phyloP scores from a whole-genome alignment of 2,797 vertebrate species.

The Pyrocephalus nanus region DNA sequence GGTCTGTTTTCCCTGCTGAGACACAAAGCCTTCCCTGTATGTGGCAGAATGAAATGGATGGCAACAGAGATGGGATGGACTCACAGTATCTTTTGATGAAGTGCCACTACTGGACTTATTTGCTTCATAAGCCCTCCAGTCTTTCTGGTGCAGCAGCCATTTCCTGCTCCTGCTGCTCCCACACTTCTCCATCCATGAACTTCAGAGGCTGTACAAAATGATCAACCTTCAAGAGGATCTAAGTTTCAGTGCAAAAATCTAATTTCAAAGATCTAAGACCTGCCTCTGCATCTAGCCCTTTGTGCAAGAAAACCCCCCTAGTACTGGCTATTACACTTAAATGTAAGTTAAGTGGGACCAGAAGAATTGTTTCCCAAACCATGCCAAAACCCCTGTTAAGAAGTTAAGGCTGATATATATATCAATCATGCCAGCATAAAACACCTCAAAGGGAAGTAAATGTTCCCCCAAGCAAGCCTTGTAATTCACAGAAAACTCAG shows the following conservation, averaged over 20 bases:
- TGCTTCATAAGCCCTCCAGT: fast-evolving
- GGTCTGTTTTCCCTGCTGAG: neutral
- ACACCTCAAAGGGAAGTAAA: conserved; percentile 2
- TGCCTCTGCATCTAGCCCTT: neutral
- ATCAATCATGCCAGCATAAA: neutral
- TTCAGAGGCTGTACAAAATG: neutral
- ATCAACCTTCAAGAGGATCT: neutral
- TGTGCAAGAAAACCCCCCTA: neutral
- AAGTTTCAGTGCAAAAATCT: conserved; percentile 9
- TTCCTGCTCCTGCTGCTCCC: neutral
- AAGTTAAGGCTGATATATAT: neutral
- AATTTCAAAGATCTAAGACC: conserved; percentile 9
- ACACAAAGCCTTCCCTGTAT: neutral
- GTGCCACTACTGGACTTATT: fast-evolving
- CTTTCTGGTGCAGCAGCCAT: neutral
- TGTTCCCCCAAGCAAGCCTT: conserved; percentile 2
- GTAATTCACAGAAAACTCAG: conserved; percentile 27
- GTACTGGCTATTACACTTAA: neutral
- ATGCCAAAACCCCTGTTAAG: neutral
- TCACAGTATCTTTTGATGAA: neutral
- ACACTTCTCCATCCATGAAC: neutral
- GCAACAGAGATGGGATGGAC: neutral
- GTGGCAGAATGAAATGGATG: neutral
- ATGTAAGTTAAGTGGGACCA: neutral
- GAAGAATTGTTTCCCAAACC: conserved; percentile 19